These are phyloP conservation scores for Neuroscelio doddi DNA, from an alignment of 2,888 invertebrate species.

Conservation along the genomic window DNA sequence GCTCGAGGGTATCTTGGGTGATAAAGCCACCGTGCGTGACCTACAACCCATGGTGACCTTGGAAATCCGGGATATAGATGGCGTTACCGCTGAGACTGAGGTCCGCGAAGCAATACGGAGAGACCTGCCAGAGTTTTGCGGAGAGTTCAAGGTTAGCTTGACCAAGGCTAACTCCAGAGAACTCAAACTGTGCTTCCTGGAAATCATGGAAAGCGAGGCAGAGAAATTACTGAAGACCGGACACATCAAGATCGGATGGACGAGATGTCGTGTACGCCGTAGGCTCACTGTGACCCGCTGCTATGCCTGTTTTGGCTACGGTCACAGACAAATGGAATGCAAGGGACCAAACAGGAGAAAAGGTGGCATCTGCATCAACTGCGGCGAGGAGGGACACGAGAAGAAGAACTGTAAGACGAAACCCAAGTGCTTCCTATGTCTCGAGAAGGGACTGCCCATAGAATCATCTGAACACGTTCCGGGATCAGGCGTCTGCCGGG, in stretches of 20 bases:
- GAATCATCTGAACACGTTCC: constrained; percentile 21
- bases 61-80: constrained; percentile 31
- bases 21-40: background rate
- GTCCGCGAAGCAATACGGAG: constrained; percentile 18
- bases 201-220: background rate
- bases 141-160: constrained; percentile 14
- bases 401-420: constrained; percentile 12
- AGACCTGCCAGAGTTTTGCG: constrained; percentile 1
- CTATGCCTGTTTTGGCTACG: constrained; percentile 28
- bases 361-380: constrained; percentile 38
- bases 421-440: constrained; percentile 37
- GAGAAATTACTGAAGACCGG: background rate
- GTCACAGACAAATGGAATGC: constrained; percentile 18
- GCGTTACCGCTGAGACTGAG: constrained; percentile 13
- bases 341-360: constrained; percentile 32
- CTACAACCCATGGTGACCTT: background rate
- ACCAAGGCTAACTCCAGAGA: constrained; percentile 8
- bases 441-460: background rate
- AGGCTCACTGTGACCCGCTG: constrained; percentile 25
- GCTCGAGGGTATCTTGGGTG: constrained; percentile 5
- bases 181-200: background rate
- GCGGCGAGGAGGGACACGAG: constrained; percentile 35
- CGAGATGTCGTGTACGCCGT: constrained; percentile 5
- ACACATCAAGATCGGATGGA: constrained; percentile 4
- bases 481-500: constrained; percentile 20